phyloP scores from a whole-genome alignment of 2,113 vertebrate species.

The Bungarus multicinctus region DNA sequence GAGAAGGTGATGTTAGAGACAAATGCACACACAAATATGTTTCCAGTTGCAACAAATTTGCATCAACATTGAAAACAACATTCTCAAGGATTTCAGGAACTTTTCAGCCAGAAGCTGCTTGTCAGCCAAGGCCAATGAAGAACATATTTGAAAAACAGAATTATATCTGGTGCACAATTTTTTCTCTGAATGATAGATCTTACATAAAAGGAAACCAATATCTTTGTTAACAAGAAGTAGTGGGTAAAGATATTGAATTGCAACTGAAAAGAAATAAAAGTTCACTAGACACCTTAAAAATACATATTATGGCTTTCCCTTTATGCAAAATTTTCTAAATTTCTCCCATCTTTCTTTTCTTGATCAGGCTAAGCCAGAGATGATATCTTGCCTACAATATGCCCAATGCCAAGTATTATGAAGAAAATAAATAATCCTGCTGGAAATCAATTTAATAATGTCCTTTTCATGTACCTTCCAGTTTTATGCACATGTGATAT shows the following conservation, averaged over 20 bases:
- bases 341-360: neutral
- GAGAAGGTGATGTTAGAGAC: neutral
- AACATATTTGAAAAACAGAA: neutral
- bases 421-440: neutral
- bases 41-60: neutral
- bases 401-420: neutral
- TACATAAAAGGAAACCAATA: neutral
- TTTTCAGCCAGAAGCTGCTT: neutral
- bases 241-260: neutral
- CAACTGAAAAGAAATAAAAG: neutral
- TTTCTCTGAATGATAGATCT: neutral
- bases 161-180: neutral
- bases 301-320: neutral
- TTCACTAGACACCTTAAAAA: neutral
- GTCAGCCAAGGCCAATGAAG: neutral
- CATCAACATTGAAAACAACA: neutral
- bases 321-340: neutral
- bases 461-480: neutral
- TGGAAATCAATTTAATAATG: neutral
- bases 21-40: neutral
- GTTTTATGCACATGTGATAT: neutral
- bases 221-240: neutral
- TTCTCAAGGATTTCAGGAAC: neutral
- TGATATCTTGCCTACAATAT: no score
- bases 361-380: neutral